phyloP scores from a whole-genome alignment of 2,113 vertebrate genomes.

The Oncorhynchus nerka region DNA sequence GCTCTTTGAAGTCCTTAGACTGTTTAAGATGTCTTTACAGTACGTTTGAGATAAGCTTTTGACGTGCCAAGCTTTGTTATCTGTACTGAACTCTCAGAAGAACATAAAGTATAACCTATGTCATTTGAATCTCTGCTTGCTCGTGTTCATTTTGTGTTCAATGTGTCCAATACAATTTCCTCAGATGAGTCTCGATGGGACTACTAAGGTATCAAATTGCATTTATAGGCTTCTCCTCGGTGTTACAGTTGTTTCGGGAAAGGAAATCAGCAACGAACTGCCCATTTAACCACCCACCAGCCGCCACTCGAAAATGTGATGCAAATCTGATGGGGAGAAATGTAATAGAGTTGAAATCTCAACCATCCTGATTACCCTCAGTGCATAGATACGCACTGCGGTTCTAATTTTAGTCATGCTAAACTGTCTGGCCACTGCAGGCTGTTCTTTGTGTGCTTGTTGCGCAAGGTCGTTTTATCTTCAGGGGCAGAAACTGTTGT shows the following conservation, averaged over 20 bases:
- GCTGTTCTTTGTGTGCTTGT: background rate
- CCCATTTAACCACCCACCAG: background rate
- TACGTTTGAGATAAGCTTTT: background rate
- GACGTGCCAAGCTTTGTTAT: background rate
- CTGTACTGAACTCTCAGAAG: background rate
- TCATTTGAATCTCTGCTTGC: background rate
- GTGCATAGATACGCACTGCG: background rate
- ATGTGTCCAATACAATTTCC: too few species aligned
- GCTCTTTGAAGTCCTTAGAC: background rate
- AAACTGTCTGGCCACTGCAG: background rate
- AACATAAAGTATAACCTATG: too few species aligned
- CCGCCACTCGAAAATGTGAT: background rate
- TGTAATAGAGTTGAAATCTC: background rate
- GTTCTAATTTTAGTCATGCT: background rate
- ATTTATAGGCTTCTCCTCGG: background rate
- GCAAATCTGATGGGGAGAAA: background rate
- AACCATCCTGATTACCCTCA: background rate
- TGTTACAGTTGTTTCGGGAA: background rate
- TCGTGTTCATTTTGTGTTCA: background rate
- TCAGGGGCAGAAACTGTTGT: background rate
- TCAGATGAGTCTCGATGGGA: too few species aligned
- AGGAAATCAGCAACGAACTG: background rate
- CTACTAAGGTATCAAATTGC: background rate
- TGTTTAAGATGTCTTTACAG: background rate
- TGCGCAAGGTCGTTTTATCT: constrained; percentile 9